Percentiles rank a stretch among this genome's conserved stretches.
phyloP scores from a whole-genome alignment of 2,113 vertebrate genomes.

The Lycaon pictus region DNA sequence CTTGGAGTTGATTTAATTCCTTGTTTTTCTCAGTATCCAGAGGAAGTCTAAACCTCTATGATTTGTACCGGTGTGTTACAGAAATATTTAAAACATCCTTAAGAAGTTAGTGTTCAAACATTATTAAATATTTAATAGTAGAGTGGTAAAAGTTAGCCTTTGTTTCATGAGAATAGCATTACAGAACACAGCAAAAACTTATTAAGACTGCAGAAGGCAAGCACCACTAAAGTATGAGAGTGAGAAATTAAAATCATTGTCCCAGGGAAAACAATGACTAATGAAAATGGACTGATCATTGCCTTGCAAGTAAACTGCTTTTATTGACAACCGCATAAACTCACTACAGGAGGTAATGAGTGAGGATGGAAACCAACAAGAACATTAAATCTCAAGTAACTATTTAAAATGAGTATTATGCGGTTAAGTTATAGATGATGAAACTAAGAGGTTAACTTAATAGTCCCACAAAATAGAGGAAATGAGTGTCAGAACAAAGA shows the following conservation, averaged over 20 bases:
- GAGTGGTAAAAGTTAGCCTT: conserved; percentile 58
- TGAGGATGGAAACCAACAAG: neutral
- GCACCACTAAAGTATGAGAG: neutral
- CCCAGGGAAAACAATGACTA: neutral
- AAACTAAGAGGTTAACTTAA: neutral
- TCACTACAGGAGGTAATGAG: neutral
- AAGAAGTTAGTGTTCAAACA: conserved; percentile 65
- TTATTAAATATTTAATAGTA: conserved; percentile 75
- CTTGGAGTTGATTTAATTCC: conserved; percentile 64
- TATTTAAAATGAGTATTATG: neutral
- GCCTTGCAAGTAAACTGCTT: conserved; percentile 22
- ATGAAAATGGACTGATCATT: neutral
- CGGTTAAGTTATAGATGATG: neutral
- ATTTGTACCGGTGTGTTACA: conserved; percentile 66
- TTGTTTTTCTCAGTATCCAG: neutral
- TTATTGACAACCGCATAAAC: neutral
- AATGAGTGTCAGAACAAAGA: neutral
- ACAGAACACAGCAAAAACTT: conserved; percentile 23
- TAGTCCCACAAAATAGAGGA: neutral
- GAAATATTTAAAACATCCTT: conserved; percentile 72
- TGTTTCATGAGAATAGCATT: conserved; percentile 33
- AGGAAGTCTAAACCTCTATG: conserved; percentile 55
- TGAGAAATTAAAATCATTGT: conserved; percentile 39
- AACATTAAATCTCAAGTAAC: neutral
- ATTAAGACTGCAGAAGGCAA: neutral